These are phyloP conservation scores for Lophius piscatorius DNA, from an alignment of 2,113 vertebrate species.

Conservation along the genomic window DNA sequence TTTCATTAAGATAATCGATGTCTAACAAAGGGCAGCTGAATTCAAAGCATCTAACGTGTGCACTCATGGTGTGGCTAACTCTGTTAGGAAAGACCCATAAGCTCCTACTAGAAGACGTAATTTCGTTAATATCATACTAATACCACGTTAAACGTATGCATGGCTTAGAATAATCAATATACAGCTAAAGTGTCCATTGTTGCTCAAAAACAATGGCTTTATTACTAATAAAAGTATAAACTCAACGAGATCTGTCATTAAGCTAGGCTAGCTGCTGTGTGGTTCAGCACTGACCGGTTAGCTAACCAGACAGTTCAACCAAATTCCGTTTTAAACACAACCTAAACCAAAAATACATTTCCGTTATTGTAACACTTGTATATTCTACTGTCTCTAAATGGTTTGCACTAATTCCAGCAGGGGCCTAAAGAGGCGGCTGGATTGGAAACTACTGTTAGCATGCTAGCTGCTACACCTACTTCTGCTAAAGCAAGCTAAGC, in stretches of 20 bases:
- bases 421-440: background rate
- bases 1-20: too few relatives aligned
- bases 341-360: background rate
- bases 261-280: slow-evolving; percentile 1
- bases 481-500: slow-evolving; percentile 58
- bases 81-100: slow-evolving; percentile 11
- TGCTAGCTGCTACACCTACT: slow-evolving; percentile 52
- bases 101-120: background rate
- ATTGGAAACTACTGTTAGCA: slow-evolving; percentile 24
- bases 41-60: background rate
- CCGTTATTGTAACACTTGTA: accelerated
- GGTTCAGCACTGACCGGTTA: slow-evolving; percentile 8
- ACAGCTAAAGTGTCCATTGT: accelerated
- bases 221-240: background rate
- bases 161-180: accelerated
- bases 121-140: background rate
- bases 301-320: background rate
- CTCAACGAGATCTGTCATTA: background rate
- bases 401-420: background rate
- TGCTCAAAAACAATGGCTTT: background rate
- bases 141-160: accelerated
- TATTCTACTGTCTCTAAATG: background rate
- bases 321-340: background rate
- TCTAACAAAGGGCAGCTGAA: background rate
- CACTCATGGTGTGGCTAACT: slow-evolving; percentile 24